phyloP scores from a whole-genome alignment of 2,113 vertebrate genomes.

The Sterrhoptilus dennistouni region DNA sequence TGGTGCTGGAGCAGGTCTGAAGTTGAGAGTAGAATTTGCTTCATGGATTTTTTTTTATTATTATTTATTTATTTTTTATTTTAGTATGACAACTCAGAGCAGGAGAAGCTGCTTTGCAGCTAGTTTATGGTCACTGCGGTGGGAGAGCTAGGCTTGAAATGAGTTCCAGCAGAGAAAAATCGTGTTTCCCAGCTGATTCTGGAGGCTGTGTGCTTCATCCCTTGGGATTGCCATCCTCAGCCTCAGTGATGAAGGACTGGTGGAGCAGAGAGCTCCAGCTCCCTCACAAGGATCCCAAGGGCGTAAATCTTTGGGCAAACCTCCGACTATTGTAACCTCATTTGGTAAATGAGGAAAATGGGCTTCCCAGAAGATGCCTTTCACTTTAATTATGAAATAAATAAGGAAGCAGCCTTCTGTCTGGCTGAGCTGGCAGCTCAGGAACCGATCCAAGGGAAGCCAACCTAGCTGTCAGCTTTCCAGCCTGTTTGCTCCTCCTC shows the following conservation, averaged over 20 bases:
- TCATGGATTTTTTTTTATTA: neutral
- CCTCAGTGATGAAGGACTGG: rapidly evolving
- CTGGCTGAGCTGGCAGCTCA: neutral
- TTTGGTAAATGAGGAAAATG: neutral
- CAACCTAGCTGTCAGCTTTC: neutral
- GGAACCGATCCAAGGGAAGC: neutral
- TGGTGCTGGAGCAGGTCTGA: neutral
- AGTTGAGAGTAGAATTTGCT: neutral
- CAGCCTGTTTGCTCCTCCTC: neutral
- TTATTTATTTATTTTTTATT: too few relatives aligned
- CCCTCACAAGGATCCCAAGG: neutral
- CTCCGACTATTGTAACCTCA: neutral
- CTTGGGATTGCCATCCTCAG: neutral
- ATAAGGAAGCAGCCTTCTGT: neutral
- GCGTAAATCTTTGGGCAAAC: neutral
- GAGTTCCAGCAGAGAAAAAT: neutral
- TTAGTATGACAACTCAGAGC: rapidly evolving
- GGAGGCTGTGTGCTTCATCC: neutral
- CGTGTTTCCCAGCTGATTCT: neutral
- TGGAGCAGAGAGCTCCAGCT: neutral
- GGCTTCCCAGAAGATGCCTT: neutral
- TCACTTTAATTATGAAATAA: neutral
- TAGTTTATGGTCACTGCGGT: neutral
- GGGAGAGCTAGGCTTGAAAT: neutral
- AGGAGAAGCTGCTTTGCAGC: neutral